phyloP scores from a whole-genome alignment of 2,113 vertebrate genomes.

The Apodemus sylvaticus region DNA sequence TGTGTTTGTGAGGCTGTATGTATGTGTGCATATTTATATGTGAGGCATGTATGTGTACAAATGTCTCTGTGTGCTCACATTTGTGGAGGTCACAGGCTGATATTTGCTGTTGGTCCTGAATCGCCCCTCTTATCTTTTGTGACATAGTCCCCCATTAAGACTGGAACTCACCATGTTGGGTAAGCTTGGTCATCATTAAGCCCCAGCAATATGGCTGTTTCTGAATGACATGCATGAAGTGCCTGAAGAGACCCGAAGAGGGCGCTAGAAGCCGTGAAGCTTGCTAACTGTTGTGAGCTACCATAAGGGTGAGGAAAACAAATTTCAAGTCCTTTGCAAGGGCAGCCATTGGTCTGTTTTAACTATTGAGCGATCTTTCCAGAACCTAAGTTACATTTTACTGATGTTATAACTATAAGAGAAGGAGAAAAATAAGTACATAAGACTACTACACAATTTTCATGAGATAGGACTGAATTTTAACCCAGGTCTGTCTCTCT shows the following conservation, averaged over 20 bases:
- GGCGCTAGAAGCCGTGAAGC: background rate
- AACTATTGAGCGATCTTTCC: background rate
- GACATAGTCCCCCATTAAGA: too few relatives aligned
- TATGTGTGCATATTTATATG: background rate
- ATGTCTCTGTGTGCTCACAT: background rate
- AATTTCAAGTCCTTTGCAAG: background rate
- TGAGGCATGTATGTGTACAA: background rate
- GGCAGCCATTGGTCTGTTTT: background rate
- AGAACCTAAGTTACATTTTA: background rate
- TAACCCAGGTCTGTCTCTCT: background rate
- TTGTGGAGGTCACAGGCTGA: background rate
- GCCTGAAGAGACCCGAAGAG: background rate
- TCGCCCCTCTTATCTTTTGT: background rate
- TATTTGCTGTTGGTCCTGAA: background rate
- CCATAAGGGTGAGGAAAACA: background rate
- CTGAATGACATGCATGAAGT: background rate
- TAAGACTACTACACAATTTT: background rate
- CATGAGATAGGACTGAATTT: constrained; percentile 6
- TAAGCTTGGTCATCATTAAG: background rate
- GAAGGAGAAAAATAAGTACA: constrained; percentile 21
- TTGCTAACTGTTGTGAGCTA: background rate
- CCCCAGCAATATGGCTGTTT: background rate
- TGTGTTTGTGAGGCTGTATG: background rate
- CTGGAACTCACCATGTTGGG: background rate
- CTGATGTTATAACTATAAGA: background rate